phyloP scores from a whole-genome alignment of 2,797 vertebrate genomes.

The Aldrovandia affinis region DNA sequence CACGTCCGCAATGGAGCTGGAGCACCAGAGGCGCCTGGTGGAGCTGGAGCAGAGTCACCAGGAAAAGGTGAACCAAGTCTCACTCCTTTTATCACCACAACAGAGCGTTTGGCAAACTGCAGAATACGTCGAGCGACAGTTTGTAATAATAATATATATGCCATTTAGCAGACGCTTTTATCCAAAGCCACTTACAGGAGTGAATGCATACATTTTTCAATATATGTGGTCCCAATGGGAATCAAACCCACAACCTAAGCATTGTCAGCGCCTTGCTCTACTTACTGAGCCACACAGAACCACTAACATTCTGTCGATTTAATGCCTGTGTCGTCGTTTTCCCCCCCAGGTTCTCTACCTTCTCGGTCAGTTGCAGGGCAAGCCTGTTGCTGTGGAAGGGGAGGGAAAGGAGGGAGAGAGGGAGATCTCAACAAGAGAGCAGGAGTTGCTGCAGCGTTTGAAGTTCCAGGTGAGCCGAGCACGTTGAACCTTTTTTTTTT shows the following conservation, averaged over 20 bases:
- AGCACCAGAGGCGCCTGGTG: conserved; percentile 84
- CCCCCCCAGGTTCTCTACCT: conserved; percentile 85
- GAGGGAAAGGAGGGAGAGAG: conserved; percentile 44
- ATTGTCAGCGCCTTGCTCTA: too few relatives aligned
- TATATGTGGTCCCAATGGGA: too few relatives aligned
- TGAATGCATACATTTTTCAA: too few relatives aligned
- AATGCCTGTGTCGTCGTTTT: neutral
- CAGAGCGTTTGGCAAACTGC: neutral
- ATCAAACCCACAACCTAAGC: too few relatives aligned
- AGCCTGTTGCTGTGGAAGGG: conserved; percentile 46
- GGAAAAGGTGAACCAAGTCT: conserved; percentile 79
- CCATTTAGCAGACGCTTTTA: too few relatives aligned
- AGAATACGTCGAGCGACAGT: neutral
- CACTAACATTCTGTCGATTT: neutral
- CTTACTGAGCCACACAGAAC: too few relatives aligned
- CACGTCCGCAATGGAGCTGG: conserved; percentile 79
- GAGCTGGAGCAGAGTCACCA: conserved; percentile 86
- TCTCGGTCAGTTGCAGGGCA: conserved; percentile 82
- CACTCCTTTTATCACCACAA: neutral
- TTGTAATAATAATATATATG: too few relatives aligned
- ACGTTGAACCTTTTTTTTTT: too few relatives aligned
- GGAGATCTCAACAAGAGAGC: conserved; percentile 67
- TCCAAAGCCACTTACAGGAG: too few relatives aligned
- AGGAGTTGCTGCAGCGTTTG: conserved; percentile 81
- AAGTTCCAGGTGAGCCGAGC: conserved; percentile 78